Evolutionary conservation across 2,113 vertebrate genomes (phyloP).

Genomic region (Arvicanthis niloticus): DNA sequence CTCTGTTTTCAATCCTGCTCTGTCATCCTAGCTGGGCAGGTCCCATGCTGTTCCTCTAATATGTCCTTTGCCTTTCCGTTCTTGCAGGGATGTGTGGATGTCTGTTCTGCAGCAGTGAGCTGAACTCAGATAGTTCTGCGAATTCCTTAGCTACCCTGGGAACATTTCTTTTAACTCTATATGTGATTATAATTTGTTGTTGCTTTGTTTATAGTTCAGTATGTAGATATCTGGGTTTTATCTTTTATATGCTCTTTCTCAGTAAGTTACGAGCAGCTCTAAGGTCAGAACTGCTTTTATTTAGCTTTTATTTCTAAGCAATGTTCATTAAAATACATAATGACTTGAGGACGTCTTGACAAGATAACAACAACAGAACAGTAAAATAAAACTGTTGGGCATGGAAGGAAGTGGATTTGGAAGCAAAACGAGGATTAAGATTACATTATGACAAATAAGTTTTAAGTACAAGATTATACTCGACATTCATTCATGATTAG

Average conservation of each 20-base stretch:
- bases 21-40: not conserved
- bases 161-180: not conserved
- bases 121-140: not conserved
- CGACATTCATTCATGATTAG: not conserved
- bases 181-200: not conserved
- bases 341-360: not conserved
- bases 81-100: not conserved
- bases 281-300: not conserved
- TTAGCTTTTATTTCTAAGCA: not conserved
- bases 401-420: not conserved
- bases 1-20: not conserved
- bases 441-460: not conserved
- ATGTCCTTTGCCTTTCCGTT: not conserved
- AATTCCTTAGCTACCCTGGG: not conserved
- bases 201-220: not conserved
- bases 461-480: not conserved
- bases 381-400: not conserved
- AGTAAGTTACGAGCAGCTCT: not conserved
- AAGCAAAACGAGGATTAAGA: not conserved
- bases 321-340: constrained; percentile 10
- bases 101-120: not conserved
- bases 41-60: not conserved
- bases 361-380: not conserved
- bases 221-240: not conserved
- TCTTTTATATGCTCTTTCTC: not conserved